A percentile compares a stretch with the other conserved stretches of the same genome.
These are phyloP conservation scores for Tillus elongatus DNA, from an alignment of 2,888 invertebrate species.

Conservation along the genomic window DNA sequence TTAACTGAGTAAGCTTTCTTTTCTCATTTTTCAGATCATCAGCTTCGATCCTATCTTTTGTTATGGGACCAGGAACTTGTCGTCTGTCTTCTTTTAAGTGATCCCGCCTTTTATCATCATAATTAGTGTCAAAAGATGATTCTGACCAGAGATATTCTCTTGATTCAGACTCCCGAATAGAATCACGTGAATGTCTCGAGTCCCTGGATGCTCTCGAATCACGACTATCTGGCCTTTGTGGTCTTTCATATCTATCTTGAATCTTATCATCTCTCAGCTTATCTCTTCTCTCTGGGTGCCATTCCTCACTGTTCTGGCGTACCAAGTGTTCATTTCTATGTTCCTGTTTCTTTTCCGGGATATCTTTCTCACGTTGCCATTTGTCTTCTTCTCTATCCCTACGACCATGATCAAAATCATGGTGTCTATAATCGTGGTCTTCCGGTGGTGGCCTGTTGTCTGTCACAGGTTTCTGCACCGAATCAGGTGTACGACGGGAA, in stretches of 20 bases:
- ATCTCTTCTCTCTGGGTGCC: constrained; percentile 29
- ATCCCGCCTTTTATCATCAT: constrained; percentile 36
- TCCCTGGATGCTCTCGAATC: constrained; percentile 49
- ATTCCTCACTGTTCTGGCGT: constrained; percentile 26
- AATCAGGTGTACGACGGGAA: constrained; percentile 26
- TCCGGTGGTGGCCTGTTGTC: too few relatives aligned
- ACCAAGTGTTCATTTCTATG: constrained; percentile 14
- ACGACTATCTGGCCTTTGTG: constrained; percentile 50
- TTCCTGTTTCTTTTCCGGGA: constrained; percentile 19
- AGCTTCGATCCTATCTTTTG: constrained; percentile 51
- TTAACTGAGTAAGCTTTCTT: constrained; percentile 45
- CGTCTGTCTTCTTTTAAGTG: constrained; percentile 34
- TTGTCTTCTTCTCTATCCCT: constrained; percentile 30
- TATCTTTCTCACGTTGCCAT: constrained; percentile 26
- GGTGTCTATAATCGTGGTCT: constrained; percentile 32
- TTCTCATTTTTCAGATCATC: constrained; percentile 47
- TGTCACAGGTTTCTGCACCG: background rate
- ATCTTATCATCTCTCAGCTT: constrained; percentile 29
- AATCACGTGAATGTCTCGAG: constrained; percentile 42
- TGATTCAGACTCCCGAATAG: constrained; percentile 44
- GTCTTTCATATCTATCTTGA: constrained; percentile 41
- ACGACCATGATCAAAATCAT: constrained; percentile 24
- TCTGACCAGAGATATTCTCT: constrained; percentile 45
- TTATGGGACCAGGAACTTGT: constrained; percentile 51
- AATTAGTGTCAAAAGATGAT: constrained; percentile 33